phyloP scores from a whole-genome alignment of 2,113 vertebrate species.

The Nematolebias whitei region DNA sequence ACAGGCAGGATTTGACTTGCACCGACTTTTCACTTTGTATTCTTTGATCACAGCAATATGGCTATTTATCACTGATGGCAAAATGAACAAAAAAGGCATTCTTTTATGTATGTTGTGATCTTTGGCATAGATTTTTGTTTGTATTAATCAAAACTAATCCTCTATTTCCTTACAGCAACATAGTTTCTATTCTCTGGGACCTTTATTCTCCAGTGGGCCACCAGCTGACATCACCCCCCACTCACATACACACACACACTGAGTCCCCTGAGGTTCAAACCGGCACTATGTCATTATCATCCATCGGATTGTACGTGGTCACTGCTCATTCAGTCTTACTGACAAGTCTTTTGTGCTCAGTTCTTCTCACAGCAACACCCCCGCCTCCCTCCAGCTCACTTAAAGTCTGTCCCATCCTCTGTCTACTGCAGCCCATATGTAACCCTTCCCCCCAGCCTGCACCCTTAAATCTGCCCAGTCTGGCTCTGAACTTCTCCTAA shows the following conservation, averaged over 20 bases:
- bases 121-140: background rate
- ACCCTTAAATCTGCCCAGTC: constrained; percentile 61
- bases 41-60: no score
- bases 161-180: constrained; percentile 43
- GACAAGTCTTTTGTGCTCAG: constrained; percentile 76
- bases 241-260: constrained; percentile 2
- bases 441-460: constrained; percentile 65
- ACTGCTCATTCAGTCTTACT: constrained; percentile 73
- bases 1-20: no score
- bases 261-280: constrained; percentile 63
- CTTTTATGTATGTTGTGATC: background rate
- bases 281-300: constrained; percentile 79
- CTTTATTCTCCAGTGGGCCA: constrained; percentile 39
- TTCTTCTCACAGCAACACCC: constrained; percentile 69
- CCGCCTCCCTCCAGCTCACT: constrained; percentile 3
- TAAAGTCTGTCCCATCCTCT: constrained; percentile 41
- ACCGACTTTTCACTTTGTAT: no score
- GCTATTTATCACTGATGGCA: no score
- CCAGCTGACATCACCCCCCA: constrained; percentile 53
- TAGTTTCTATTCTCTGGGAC: constrained; percentile 31
- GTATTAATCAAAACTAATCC: constrained; percentile 13
- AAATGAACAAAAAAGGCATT: no score
- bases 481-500: constrained; percentile 64
- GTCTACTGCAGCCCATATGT: constrained; percentile 76
- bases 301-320: constrained; percentile 75